Percentiles rank a stretch among this genome's conserved stretches.
These are phyloP conservation scores for Bubo bubo DNA, from an alignment of 2,113 vertebrate species.

Conservation along the genomic window DNA sequence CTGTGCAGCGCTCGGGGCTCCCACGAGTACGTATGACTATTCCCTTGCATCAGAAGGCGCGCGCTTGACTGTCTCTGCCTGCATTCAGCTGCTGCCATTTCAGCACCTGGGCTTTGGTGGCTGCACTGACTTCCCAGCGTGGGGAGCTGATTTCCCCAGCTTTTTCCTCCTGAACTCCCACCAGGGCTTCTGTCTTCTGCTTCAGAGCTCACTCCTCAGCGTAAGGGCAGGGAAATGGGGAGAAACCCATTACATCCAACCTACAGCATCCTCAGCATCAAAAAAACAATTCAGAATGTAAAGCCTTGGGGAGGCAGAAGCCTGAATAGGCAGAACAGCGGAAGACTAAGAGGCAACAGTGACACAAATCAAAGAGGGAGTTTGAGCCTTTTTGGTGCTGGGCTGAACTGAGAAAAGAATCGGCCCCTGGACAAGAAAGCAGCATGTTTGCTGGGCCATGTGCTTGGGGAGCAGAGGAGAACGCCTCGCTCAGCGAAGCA, in stretches of 20 bases:
- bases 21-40: not conserved
- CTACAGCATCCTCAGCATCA: not conserved
- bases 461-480: not conserved
- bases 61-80: not conserved
- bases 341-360: not conserved
- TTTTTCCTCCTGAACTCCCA: not conserved
- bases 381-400: not conserved
- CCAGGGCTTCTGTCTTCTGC: not conserved
- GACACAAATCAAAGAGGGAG: not conserved
- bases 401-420: not conserved
- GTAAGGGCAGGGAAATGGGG: not conserved
- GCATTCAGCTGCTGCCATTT: not conserved
- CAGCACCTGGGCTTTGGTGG: not conserved
- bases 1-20: not conserved
- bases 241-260: not conserved
- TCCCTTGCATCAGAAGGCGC: not conserved
- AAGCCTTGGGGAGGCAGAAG: not conserved
- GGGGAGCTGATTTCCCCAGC: not conserved
- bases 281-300: rapidly evolving
- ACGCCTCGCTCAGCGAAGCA: not conserved
- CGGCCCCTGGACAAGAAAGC: not conserved
- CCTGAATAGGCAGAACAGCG: not conserved
- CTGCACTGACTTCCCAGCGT: not conserved
- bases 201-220: not conserved
- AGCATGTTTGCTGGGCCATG: not conserved